A percentile compares a stretch with the other conserved stretches of the same genome.
These are phyloP conservation scores for Nephrocerus scutellatus DNA, from an alignment of 2,888 invertebrate species.

Conservation along the genomic window DNA sequence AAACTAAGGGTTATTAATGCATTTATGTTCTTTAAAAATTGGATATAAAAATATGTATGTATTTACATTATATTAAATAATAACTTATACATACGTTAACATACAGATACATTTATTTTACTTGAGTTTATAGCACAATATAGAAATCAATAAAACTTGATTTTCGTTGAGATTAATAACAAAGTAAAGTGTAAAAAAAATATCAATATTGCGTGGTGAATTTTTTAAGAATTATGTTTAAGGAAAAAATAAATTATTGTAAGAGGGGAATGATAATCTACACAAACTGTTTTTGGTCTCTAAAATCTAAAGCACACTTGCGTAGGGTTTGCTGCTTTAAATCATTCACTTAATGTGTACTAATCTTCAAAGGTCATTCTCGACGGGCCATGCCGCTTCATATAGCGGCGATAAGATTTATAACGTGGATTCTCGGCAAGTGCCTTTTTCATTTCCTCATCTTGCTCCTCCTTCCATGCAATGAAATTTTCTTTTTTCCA, in stretches of 20 bases:
- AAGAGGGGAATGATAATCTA: too few relatives aligned
- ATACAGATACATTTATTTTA: too few relatives aligned
- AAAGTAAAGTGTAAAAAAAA: not conserved
- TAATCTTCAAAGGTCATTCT: conserved; percentile 87
- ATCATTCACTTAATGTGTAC: too few relatives aligned
- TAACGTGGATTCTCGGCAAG: conserved; percentile 80
- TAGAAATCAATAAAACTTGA: conserved; percentile 41
- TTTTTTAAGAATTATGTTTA: too few relatives aligned
- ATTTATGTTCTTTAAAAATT: too few relatives aligned
- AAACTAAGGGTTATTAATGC: too few relatives aligned
- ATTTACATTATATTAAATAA: not conserved
- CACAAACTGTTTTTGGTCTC: not conserved
- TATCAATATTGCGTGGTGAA: too few relatives aligned
- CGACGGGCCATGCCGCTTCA: conserved; percentile 83
- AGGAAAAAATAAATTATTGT: too few relatives aligned
- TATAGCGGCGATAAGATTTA: conserved; percentile 81
- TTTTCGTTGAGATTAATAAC: conserved; percentile 13
- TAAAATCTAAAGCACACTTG: not conserved
- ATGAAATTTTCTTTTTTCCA: conserved; percentile 77
- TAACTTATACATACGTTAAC: not conserved
- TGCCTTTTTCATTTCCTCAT: conserved; percentile 77
- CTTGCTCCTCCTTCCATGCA: conserved; percentile 73
- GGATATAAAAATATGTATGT: too few relatives aligned
- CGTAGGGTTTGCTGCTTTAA: too few relatives aligned
- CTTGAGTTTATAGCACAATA: too few relatives aligned